phyloP scores from a whole-genome alignment of 2,888 invertebrate genomes.

The Drosophila macrospina region DNA sequence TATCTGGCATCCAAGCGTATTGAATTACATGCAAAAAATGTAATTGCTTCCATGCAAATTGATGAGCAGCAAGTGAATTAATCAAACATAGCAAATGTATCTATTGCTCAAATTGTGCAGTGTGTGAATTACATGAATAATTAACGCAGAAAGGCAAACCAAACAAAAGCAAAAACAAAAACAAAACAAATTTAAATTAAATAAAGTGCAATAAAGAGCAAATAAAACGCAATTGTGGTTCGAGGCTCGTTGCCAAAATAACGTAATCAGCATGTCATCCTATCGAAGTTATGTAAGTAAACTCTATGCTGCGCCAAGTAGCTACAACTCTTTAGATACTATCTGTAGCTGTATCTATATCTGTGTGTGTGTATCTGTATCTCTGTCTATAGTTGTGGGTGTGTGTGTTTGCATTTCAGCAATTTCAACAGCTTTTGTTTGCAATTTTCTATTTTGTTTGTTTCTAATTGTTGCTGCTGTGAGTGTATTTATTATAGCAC shows the following conservation, averaged over 20 bases:
- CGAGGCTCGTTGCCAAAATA: slow-evolving; percentile 53
- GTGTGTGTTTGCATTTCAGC: slow-evolving; percentile 28
- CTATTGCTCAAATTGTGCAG: background rate
- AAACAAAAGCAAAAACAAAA: slow-evolving; percentile 27
- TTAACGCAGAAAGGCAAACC: slow-evolving; percentile 1
- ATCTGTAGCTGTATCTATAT: slow-evolving; percentile 3
- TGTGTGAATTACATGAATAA: slow-evolving; percentile 16
- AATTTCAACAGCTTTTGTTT: slow-evolving; percentile 42
- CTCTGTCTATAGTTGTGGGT: slow-evolving; percentile 10
- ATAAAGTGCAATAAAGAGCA: slow-evolving; percentile 7
- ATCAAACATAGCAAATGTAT: background rate
- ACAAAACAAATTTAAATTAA: slow-evolving; percentile 20
- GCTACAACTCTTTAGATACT: slow-evolving; percentile 31
- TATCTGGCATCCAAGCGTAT: slow-evolving; percentile 23
- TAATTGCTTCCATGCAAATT: slow-evolving; percentile 14
- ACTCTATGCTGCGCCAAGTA: slow-evolving; percentile 59
- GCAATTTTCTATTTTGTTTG: slow-evolving; percentile 63
- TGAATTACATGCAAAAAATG: slow-evolving; percentile 35
- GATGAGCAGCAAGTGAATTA: slow-evolving; percentile 6
- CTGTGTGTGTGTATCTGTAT: slow-evolving; percentile 11
- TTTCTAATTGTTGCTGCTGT: slow-evolving; percentile 63
- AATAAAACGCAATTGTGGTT: slow-evolving; percentile 40
- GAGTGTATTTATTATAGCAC: slow-evolving; percentile 45
- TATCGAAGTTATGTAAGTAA: slow-evolving; percentile 85
- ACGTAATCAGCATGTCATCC: slow-evolving; percentile 81